Conservation (phyloP, 2,113 vertebrate species). For the Tinamus guttatus region DNA sequence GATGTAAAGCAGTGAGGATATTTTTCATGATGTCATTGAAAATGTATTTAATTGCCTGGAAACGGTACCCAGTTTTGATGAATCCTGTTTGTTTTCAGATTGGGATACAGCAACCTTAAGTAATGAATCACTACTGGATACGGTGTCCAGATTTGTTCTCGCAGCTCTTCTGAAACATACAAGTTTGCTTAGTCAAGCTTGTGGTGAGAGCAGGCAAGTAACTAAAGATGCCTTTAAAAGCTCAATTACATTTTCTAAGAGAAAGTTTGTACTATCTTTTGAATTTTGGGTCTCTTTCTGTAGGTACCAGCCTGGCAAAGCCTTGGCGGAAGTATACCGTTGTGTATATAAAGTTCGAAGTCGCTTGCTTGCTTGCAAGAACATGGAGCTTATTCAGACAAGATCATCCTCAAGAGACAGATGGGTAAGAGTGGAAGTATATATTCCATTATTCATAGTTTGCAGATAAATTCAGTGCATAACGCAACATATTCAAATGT, state of each 20-base stretch:
- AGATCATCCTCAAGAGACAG: conserved; percentile 92
- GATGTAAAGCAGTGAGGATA: background rate
- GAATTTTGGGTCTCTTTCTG: background rate
- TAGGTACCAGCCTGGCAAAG: conserved; percentile 95
- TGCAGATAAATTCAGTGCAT: background rate
- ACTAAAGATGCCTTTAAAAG: conserved; percentile 20
- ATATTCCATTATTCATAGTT: background rate
- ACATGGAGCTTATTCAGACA: conserved; percentile 94
- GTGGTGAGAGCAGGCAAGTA: conserved; percentile 91
- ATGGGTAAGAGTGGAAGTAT: conserved; percentile 85
- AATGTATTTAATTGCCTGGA: background rate
- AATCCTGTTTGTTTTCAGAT: conserved; percentile 82
- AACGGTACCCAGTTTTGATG: background rate
- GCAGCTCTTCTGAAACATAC: conserved; percentile 96
- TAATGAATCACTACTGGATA: conserved; percentile 93
- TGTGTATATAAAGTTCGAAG: conserved; percentile 96
- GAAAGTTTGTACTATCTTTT: conserved; percentile 2
- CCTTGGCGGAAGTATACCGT: conserved; percentile 92
- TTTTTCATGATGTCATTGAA: background rate
- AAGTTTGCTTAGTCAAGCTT: conserved; percentile 88
- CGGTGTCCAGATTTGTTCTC: conserved; percentile 93
- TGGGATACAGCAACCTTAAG: conserved; percentile 95
- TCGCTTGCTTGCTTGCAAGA: conserved; percentile 95
- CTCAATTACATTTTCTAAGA: background rate
- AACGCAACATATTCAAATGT: background rate